Base-by-base conservation (phyloP, 2,888 invertebrate species). In the Monochamus alternatus region DNA sequence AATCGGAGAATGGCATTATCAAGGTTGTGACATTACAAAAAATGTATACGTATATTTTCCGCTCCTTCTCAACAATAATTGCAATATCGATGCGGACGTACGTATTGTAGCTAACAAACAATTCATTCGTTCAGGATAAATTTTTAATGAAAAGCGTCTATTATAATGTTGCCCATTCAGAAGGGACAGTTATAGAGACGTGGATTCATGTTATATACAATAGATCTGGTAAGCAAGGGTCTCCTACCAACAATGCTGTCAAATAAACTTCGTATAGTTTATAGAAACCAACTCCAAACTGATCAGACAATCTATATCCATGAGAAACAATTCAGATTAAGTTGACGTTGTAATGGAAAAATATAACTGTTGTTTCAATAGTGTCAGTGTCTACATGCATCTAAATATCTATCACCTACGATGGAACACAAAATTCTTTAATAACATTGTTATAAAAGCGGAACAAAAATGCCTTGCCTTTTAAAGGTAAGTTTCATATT, bases 211-310 rank as follows among this genome's bases (percentile, higher is more conserved):
- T 43, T 63, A 31, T 47, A 51, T 65, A 65, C 65, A 65, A 65
- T 51, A 10, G 47, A 31, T 51, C 65, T 51, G 65, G 47, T 10
- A 65, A 47, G 51, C 47, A 30, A 65, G 51, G 51, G 65, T 65
- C 65, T 67, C 32, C 32, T 31, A 32, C 52, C 32, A 67, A 52
- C 66, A 67, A 67, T 55, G 52, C 52, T 67, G 66, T 52, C 66
- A 55, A 52, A 67, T 31, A 32, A 32, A 52, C 55, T 67, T 67
- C 31, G 31, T n/a, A 52, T 67, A 55, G 66, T 67, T 63, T 55
- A 55, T 52, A 52, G 10, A 67, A 52, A 67, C 32, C 32, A 52
- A 30, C 52, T 51, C 32, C 14, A 52, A 52, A 30, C 32, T 55
- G 38, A 38, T 51, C 52, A 67, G 66, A 67, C 52, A 52, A 67